Evolutionary conservation across 2,113 vertebrate species (phyloP).

Genomic region (Zosterops borbonicus): DNA sequence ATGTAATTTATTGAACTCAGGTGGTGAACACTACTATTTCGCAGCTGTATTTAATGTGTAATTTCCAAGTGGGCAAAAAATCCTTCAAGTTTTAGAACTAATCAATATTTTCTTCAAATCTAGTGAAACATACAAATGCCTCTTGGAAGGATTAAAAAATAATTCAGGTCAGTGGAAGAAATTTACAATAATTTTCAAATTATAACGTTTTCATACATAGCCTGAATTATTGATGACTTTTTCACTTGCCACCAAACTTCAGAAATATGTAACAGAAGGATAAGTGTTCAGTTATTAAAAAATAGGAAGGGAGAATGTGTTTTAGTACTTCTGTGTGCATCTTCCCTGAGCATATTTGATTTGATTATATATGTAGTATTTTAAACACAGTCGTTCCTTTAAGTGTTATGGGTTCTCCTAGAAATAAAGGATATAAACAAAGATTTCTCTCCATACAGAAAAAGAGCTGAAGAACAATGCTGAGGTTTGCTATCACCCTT

Average conservation of each 20-base stretch:
- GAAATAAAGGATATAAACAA: neutral
- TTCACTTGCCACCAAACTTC: neutral
- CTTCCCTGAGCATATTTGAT: neutral
- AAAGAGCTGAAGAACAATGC: slow-evolving; percentile 26
- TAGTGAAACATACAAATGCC: neutral
- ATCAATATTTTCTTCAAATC: neutral
- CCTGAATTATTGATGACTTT: neutral
- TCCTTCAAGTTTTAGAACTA: neutral
- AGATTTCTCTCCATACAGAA: slow-evolving; percentile 16
- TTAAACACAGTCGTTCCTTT: neutral
- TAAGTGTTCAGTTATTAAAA: neutral
- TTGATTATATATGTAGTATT: neutral
- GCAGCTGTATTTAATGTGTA: neutral
- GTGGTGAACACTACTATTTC: neutral
- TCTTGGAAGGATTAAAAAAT: neutral
- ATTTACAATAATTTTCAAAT: neutral
- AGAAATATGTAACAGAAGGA: neutral
- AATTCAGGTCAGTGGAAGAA: neutral
- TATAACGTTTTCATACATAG: neutral
- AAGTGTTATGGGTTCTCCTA: neutral
- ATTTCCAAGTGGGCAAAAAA: neutral
- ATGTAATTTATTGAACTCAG: neutral
- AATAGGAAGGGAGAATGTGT: neutral
- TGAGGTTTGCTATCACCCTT: slow-evolving; percentile 25
- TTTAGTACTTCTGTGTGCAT: neutral